Percentiles rank a stretch among this genome's conserved stretches.
These are phyloP conservation scores for Osmerus mordax DNA, from an alignment of 2,113 vertebrate species.

Conservation along the genomic window DNA sequence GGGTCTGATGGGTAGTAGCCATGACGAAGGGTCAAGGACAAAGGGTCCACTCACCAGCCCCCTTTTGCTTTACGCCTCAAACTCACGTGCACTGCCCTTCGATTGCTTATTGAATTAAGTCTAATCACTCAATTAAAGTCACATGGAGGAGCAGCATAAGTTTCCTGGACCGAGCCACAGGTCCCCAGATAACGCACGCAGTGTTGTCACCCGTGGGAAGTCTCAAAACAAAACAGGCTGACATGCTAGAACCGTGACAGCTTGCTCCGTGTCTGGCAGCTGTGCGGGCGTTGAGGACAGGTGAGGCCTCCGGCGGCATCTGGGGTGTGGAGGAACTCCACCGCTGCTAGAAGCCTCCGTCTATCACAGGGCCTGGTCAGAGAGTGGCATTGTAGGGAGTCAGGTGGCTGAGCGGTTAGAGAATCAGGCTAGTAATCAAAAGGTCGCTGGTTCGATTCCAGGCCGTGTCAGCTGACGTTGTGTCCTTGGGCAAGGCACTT, in stretches of 20 bases:
- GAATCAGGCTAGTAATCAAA: no score
- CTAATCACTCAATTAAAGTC: slow-evolving; percentile 78
- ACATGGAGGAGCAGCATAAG: slow-evolving; percentile 67
- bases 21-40: slow-evolving; percentile 57
- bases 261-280: slow-evolving; percentile 16
- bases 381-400: no score
- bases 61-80: slow-evolving; percentile 71
- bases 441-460: no score
- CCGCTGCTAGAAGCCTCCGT: neutral
- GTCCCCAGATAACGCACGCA: slow-evolving; percentile 51
- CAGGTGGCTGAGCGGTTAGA: no score
- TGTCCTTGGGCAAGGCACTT: no score
- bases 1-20: slow-evolving; percentile 60
- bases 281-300: neutral
- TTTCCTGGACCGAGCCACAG: slow-evolving; percentile 45
- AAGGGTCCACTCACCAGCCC: slow-evolving; percentile 63
- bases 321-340: neutral
- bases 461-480: no score
- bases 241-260: slow-evolving; percentile 38
- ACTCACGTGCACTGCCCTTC: slow-evolving; percentile 69
- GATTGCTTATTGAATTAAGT: slow-evolving; percentile 74
- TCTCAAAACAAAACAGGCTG: slow-evolving; percentile 61
- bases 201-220: slow-evolving; percentile 67
- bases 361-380: no score
- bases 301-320: neutral